Percentiles rank a stretch among this genome's conserved stretches.
These are phyloP conservation scores for Heteromurus nitidus DNA, from an alignment of 2,888 invertebrate genomes.

Conservation along the genomic window DNA sequence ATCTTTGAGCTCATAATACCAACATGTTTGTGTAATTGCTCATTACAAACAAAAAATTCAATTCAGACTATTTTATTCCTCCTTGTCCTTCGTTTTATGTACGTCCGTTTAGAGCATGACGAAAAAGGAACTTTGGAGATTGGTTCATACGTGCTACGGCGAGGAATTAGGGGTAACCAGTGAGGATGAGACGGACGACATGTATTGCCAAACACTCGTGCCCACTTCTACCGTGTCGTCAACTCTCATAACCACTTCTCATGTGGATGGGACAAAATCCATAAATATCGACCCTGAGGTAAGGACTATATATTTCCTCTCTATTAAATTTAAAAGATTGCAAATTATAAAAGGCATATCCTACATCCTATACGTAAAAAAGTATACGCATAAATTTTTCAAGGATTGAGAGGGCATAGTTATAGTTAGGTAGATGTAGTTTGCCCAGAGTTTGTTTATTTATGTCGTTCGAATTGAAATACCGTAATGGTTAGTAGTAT, in stretches of 20 bases:
- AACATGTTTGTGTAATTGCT: neutral
- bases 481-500: too few species aligned
- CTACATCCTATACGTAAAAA: too few species aligned
- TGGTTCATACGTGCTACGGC: slow-evolving; percentile 95
- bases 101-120: slow-evolving; percentile 83
- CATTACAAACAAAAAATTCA: neutral
- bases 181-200: slow-evolving; percentile 86
- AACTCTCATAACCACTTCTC: slow-evolving; percentile 37
- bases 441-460: too few species aligned
- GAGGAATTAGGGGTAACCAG: slow-evolving; percentile 94
- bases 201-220: slow-evolving; percentile 48
- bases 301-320: too few species aligned
- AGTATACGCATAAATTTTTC: too few species aligned
- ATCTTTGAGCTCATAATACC: neutral
- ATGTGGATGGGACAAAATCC: slow-evolving; percentile 51
- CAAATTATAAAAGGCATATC: too few species aligned
- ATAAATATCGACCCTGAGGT: slow-evolving; percentile 66
- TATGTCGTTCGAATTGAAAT: too few species aligned
- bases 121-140: slow-evolving; percentile 90
- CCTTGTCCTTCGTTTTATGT: too few species aligned
- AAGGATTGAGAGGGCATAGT: too few species aligned
- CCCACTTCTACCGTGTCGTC: slow-evolving; percentile 30
- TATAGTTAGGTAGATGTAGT: too few species aligned
- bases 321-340: too few species aligned
- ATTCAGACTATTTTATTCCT: neutral